Evolutionary conservation across 1,140 invertebrate genomes (phyloP).

Genomic region (Littorina saxatilis): DNA sequence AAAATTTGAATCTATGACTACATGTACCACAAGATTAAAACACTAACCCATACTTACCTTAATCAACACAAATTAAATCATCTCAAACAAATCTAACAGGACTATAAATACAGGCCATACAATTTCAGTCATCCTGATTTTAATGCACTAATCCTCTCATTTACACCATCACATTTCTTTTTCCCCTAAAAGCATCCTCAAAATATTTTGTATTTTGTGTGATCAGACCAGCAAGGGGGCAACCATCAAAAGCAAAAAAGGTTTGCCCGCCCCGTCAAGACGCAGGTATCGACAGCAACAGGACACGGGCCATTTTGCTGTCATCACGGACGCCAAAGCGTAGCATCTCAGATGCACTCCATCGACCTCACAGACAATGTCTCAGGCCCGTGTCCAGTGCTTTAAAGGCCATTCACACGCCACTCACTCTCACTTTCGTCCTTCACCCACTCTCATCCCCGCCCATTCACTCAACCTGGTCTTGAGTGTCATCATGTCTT

Average conservation of each 20-base stretch:
- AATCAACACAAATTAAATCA: too few species aligned
- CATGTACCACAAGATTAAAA: too few species aligned
- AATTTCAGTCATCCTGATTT: too few species aligned
- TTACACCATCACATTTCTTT: too few species aligned
- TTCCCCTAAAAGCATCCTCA: too few species aligned
- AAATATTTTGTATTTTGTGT: too few species aligned
- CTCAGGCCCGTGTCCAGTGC: slow-evolving; percentile 6
- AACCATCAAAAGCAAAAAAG: slow-evolving; percentile 26
- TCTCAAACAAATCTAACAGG: too few species aligned
- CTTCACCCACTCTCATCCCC: background rate
- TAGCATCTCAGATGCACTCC: slow-evolving; percentile 18
- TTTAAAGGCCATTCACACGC: background rate
- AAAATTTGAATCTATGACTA: too few species aligned
- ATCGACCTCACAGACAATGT: background rate
- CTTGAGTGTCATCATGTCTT: slow-evolving; percentile 24
- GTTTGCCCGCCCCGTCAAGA: background rate
- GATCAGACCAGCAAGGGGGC: slow-evolving; percentile 26
- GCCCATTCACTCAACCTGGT: slow-evolving; percentile 8
- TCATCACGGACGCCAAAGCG: background rate
- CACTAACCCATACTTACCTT: too few species aligned
- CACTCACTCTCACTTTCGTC: background rate
- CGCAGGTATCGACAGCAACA: background rate
- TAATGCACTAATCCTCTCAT: too few species aligned
- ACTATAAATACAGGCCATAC: too few species aligned
- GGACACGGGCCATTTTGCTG: background rate